A percentile compares a stretch with the other conserved stretches of the same genome.
Conservation (phyloP, 2,113 vertebrate genomes). For the Panthera leo region DNA sequence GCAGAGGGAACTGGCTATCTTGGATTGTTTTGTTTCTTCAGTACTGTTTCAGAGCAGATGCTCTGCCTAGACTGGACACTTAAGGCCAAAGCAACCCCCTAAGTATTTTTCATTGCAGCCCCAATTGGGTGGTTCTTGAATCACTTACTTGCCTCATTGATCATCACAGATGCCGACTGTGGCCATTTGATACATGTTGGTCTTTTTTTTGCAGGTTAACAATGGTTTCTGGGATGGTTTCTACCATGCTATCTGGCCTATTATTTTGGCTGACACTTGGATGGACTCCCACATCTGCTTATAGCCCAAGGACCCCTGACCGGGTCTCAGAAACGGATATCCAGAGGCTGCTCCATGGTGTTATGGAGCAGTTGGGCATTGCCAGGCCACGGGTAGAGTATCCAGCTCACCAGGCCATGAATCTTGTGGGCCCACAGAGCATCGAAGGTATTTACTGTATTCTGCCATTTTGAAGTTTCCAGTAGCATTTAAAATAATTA, state of each 20-base stretch:
- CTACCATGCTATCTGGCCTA: conserved; percentile 71
- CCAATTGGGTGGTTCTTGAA: not conserved
- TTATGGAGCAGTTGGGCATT: conserved; percentile 98
- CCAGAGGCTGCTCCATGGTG: conserved; percentile 96
- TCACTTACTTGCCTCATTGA: not conserved
- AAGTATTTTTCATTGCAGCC: not conserved
- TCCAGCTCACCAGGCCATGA: conserved; percentile 96
- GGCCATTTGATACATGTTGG: not conserved
- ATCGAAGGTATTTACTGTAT: conserved; percentile 92
- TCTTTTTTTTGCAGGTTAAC: conserved; percentile 76
- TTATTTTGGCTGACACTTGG: conserved; percentile 85
- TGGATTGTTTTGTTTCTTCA: not conserved
- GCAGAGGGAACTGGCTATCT: not conserved
- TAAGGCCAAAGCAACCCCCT: not conserved
- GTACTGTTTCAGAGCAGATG: not conserved
- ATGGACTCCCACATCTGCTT: conserved; percentile 84
- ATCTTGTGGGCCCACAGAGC: conserved; percentile 96
- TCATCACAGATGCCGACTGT: not conserved
- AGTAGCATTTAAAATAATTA: not conserved
- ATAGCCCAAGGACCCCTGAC: conserved; percentile 88
- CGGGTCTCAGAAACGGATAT: conserved; percentile 95
- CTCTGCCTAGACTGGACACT: not conserved
- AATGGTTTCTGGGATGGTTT: conserved; percentile 61
- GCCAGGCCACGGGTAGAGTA: conserved; percentile 97
- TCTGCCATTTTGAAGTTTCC: not conserved